phyloP scores from a whole-genome alignment of 2,888 invertebrate genomes.

The Apomyelois bistriatella region DNA sequence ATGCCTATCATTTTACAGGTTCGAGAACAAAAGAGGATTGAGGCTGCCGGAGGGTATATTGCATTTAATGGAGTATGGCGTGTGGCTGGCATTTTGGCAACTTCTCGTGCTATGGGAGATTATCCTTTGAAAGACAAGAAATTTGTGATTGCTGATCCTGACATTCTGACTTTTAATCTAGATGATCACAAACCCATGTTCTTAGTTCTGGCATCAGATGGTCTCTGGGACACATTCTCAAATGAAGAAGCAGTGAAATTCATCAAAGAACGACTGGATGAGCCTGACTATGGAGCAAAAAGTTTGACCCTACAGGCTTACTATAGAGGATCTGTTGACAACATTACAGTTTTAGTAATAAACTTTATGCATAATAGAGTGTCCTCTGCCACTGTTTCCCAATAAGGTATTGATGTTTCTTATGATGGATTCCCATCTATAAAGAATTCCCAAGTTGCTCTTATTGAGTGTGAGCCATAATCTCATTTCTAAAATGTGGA shows the following conservation, averaged over 20 bases:
- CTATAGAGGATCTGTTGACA: slow-evolving; percentile 95
- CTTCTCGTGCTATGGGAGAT: slow-evolving; percentile 96
- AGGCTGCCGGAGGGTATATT: slow-evolving; percentile 96
- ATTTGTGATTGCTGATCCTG: slow-evolving; percentile 96
- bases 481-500: background rate
- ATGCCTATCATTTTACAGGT: slow-evolving; percentile 70
- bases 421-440: background rate
- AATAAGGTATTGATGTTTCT: slow-evolving; percentile 26
- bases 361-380: slow-evolving; percentile 83
- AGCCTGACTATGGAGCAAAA: slow-evolving; percentile 94
- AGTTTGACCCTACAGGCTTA: slow-evolving; percentile 94
- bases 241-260: slow-evolving; percentile 97
- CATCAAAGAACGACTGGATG: slow-evolving; percentile 90
- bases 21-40: slow-evolving; percentile 93
- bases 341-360: slow-evolving; percentile 95
- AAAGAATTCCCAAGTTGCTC: background rate
- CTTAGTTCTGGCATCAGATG: slow-evolving; percentile 95
- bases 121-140: slow-evolving; percentile 96
- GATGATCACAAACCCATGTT: slow-evolving; percentile 93
- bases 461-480: too few species aligned
- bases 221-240: slow-evolving; percentile 97
- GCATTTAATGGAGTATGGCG: slow-evolving; percentile 98
- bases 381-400: slow-evolving; percentile 35
- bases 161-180: slow-evolving; percentile 94
- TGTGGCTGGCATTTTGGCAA: slow-evolving; percentile 96